phyloP scores from a whole-genome alignment of 2,888 invertebrate genomes.

The Tortricodes alternella region DNA sequence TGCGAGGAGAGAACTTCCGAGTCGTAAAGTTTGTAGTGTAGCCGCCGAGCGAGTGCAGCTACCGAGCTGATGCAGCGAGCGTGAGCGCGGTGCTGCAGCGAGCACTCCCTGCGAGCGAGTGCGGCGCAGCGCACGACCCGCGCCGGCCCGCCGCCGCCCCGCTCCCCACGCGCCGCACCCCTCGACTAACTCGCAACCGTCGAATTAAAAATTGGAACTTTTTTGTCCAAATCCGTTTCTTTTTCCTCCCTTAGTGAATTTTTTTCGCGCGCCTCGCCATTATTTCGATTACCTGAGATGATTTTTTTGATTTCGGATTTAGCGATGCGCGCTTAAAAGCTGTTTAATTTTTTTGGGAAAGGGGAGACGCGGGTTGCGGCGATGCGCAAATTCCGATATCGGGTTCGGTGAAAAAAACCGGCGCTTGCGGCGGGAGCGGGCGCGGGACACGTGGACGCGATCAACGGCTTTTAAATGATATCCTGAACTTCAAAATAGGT shows the following conservation, averaged over 20 bases:
- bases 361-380: conserved; percentile 74
- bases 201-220: conserved; percentile 76
- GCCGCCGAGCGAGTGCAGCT: neutral
- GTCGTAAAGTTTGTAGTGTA: no score
- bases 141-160: conserved; percentile 36
- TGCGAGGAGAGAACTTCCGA: neutral
- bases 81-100: neutral
- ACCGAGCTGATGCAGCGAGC: conserved; percentile 12
- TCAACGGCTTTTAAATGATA: conserved; percentile 21
- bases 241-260: conserved; percentile 81
- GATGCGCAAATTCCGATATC: conserved; percentile 80
- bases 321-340: conserved; percentile 78
- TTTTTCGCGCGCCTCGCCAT: conserved; percentile 78
- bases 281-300: conserved; percentile 82
- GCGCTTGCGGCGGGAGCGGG: no score
- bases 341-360: conserved; percentile 78
- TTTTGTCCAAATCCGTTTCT: conserved; percentile 80
- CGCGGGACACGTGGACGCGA: no score
- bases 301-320: conserved; percentile 67
- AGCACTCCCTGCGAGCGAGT: conserved; percentile 9
- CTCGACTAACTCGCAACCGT: conserved; percentile 53
- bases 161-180: conserved; percentile 36
- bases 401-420: conserved; percentile 63
- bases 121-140: conserved; percentile 26
- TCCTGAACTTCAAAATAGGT: no score